Evolutionary conservation across 37 sponge, comb jelly and placozoan genomes (phyloP), one percentile per base, ranked within the genome.

Genomic region (Cliona cf. orientalis): DNA sequence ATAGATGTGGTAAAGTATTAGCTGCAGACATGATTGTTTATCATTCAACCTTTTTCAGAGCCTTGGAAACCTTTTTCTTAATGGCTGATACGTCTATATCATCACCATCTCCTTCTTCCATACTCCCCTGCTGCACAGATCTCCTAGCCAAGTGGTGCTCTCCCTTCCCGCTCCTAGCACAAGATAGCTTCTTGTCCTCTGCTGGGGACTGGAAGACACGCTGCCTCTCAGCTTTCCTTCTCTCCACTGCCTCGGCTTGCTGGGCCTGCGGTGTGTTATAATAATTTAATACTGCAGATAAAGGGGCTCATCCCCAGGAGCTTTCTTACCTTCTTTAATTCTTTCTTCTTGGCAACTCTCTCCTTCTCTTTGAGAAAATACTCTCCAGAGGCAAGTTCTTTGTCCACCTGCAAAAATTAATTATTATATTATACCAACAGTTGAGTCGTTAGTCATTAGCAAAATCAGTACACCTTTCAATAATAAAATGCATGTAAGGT

Each of bases 311-410:
- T 49, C 55, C 17, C 11, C 17, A 49, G 55, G 55, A 19, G 17
- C 55, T 19, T 49, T 49, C 55, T 19, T 49, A 49, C 55, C 42
- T 46, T 86, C 42, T 69, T 81, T 26, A 62, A 43, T 31, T 75
- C 82, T 35, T 75, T 68, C 68, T 88, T 88, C 62, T 46, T 78
- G 11, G 46, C 74, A 58, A 56, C 41, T 76, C 93, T 89, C 81
- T 99, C 95, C 29, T 88, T 74, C 85, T 94, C 91, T 72, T 94
- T 96, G 70, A 99, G 39, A 73, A 99, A 99, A 60, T 99, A 99
- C 74, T 99, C 99, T 12, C 99, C 99, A 71, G 91, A 92, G 2
- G 95, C 95, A 46, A 99, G 79, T 76, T 96, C 93, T 59, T 92
- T 91, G 72, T 99, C 99, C 72, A 99, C 64, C 96, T 95, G 41